phyloP scores from a whole-genome alignment of 2,797 vertebrate species.

The Tiaroga cobitis region DNA sequence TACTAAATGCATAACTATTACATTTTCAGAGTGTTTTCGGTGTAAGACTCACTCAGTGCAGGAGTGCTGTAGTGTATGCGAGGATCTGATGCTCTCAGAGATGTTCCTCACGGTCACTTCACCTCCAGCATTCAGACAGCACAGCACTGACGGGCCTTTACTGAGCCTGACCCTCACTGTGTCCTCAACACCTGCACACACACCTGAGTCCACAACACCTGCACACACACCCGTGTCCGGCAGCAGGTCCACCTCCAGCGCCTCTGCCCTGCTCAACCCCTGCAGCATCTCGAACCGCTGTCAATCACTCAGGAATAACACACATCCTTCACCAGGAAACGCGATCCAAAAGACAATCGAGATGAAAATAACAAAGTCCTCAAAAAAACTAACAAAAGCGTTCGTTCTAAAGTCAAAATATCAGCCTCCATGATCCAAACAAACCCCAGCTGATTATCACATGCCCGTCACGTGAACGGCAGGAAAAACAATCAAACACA shows the following conservation, averaged over 20 bases:
- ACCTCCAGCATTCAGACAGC: conserved; percentile 60
- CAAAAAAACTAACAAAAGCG: background rate
- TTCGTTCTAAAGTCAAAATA: background rate
- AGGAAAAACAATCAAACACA: conserved; percentile 23
- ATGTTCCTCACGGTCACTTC: conserved; percentile 68
- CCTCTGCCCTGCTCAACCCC: conserved; percentile 57
- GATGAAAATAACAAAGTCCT: background rate
- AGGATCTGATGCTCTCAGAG: conserved; percentile 51
- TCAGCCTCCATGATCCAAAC: background rate
- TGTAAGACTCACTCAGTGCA: conserved; percentile 69
- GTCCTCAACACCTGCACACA: conserved; percentile 54
- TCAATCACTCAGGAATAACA: background rate
- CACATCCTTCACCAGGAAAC: background rate
- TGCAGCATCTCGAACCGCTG: background rate
- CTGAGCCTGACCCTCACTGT: conserved; percentile 63
- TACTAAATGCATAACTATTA: background rate
- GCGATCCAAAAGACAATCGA: background rate
- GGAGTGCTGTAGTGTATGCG: background rate
- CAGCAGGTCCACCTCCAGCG: conserved; percentile 72
- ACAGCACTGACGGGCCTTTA: conserved; percentile 67
- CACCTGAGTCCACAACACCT: conserved; percentile 43
- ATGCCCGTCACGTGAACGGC: background rate
- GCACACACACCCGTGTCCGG: conserved; percentile 62
- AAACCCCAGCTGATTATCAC: conserved; percentile 29
- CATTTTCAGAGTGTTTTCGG: background rate